Base-by-base conservation (phyloP, 2,888 invertebrate genomes). In the Plutella xylostella region DNA sequence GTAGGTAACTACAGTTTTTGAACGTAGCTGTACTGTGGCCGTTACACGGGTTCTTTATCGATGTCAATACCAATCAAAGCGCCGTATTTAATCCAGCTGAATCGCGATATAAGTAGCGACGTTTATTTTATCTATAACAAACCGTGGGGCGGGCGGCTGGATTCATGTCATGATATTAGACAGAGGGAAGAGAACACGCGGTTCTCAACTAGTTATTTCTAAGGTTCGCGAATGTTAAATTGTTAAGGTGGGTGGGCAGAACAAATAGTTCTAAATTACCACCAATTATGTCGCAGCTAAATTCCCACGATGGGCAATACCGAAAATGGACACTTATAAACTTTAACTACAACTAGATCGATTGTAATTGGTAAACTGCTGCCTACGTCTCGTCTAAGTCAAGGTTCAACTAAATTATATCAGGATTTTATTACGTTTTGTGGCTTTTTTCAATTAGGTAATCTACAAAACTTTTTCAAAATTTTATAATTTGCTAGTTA, bases 321-420 rank as follows among this genome's bases (percentile, higher is more conserved):
- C 70, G 48, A 60, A 55, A 67, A 63, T 58, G 69, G 72, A 51
- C 30, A 41, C 30, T 41, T 30, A 31, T 31, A 30, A 31, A 41
- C 17, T 41, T 37, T 9, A 17, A 19, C 12, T 17, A 11, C 6
- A 30, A 18, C 41, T 30, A 41, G 25, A 41, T 41, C 31, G 41
- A 48, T 51, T 58, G 61, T 63, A 66, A 71, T 72, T 69, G 68
- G 54, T 59, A 63, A 65, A 72, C 68, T n/a, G n/a, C n/a, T n/a
- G n/a, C n/a, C n/a, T n/a, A n/a, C n/a, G n/a, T n/a, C n/a, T n/a
- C n/a, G n/a, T n/a, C n/a, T n/a, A n/a, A n/a, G n/a, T n/a, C n/a
- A n/a, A n/a, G n/a, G n/a, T n/a, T n/a, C n/a, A n/a, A n/a, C n/a
- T n/a, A n/a, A n/a, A n/a, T n/a, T n/a, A n/a, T n/a, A n/a, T 47